phyloP scores from a whole-genome alignment of 2,113 vertebrate genomes.

The Ornithorhynchus anatinus region DNA sequence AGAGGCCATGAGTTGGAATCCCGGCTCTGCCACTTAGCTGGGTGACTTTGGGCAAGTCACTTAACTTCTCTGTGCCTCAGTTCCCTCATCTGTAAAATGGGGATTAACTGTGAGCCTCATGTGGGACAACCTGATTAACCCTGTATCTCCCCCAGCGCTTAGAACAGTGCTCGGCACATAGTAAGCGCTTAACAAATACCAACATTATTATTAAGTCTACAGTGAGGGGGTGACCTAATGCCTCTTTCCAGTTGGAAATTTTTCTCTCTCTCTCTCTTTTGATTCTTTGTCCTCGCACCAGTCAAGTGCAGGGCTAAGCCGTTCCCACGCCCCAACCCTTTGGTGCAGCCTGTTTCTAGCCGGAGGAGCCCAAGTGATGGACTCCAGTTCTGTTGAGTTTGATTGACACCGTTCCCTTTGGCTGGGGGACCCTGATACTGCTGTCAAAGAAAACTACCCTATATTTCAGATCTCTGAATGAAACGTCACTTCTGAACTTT shows the following conservation, averaged over 20 bases:
- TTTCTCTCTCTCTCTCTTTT: neutral
- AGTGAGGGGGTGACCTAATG: no score
- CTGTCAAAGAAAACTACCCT: neutral
- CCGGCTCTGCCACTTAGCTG: no score
- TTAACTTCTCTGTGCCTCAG: no score
- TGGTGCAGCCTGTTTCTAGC: neutral
- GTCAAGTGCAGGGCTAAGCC: neutral
- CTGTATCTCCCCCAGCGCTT: no score
- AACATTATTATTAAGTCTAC: no score
- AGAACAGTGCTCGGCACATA: no score
- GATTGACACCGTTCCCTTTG: neutral
- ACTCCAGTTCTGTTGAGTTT: neutral
- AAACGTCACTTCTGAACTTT: constrained; percentile 35
- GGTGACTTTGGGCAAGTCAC: no score
- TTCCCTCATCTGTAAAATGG: no score
- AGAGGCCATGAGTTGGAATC: no score
- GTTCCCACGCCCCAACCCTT: neutral
- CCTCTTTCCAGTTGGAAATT: neutral
- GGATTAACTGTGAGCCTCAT: no score
- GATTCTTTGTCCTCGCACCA: neutral
- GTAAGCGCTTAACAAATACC: no score
- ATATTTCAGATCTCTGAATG: constrained; percentile 38
- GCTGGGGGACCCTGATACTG: neutral
- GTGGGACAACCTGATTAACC: no score
- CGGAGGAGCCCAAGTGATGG: neutral